These are phyloP conservation scores for Mamestra configurata DNA, from an alignment of 1,140 invertebrate genomes.

Conservation along the genomic window DNA sequence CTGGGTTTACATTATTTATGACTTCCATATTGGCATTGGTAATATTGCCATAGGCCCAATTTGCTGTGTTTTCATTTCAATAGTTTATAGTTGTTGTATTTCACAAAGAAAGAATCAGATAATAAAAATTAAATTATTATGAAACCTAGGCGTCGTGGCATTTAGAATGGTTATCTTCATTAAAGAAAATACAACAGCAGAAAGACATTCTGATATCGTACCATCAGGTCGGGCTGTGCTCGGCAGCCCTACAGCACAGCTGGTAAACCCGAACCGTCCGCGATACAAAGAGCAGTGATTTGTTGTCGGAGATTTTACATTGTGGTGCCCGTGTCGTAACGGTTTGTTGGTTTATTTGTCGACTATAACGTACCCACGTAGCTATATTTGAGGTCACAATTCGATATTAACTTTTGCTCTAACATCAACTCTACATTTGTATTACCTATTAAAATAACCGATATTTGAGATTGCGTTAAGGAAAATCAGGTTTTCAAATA, in stretches of 20 bases:
- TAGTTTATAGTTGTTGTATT: neutral
- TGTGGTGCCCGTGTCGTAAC: slow-evolving; percentile 55
- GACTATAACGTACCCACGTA: slow-evolving; percentile 16
- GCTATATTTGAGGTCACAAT: slow-evolving; percentile 37
- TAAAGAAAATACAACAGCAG: slow-evolving; percentile 15
- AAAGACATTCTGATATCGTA: slow-evolving; percentile 4
- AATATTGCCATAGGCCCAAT: neutral
- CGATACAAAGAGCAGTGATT: slow-evolving; percentile 53
- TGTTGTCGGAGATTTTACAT: slow-evolving; percentile 57
- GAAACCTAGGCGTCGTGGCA: neutral
- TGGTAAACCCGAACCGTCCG: slow-evolving; percentile 34
- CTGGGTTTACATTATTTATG: neutral
- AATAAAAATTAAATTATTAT: too few species aligned
- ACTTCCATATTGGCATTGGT: neutral
- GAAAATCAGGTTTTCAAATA: neutral
- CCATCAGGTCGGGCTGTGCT: neutral
- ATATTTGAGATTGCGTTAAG: neutral
- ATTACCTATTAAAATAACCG: neutral
- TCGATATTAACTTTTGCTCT: neutral
- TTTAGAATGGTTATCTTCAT: slow-evolving; percentile 12
- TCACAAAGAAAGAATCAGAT: neutral
- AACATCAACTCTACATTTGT: neutral
- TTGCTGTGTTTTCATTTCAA: neutral
- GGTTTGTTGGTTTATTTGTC: slow-evolving; percentile 55
- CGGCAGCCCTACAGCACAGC: slow-evolving; percentile 22